phyloP scores from a whole-genome alignment of 2,113 vertebrate genomes.

The Chlorodrepanis virens region DNA sequence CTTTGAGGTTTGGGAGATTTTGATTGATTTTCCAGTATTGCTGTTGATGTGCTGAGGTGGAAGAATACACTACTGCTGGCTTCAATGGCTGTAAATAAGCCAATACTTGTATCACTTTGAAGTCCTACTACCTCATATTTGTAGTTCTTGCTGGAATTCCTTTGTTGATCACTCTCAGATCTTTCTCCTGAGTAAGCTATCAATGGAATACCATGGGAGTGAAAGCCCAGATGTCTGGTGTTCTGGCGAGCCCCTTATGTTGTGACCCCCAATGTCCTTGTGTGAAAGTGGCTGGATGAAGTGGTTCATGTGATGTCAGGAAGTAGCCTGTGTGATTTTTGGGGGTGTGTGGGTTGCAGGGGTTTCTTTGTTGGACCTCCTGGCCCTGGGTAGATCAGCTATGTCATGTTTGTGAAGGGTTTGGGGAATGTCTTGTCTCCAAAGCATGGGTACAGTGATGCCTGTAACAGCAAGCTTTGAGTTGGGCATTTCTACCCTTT shows the following conservation, averaged over 20 bases:
- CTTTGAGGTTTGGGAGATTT: neutral
- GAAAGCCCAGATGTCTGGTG: neutral
- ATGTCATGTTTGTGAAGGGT: fast-evolving
- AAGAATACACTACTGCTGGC: neutral
- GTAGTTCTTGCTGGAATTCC: neutral
- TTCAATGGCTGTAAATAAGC: neutral
- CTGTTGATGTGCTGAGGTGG: neutral
- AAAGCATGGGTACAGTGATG: neutral
- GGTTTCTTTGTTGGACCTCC: neutral
- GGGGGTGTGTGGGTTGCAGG: neutral
- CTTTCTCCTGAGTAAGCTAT: neutral
- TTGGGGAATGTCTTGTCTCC: neutral
- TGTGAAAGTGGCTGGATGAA: neutral
- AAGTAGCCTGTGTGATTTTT: neutral
- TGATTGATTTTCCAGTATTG: neutral
- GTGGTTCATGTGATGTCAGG: neutral
- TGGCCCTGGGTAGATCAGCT: neutral
- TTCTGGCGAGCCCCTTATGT: neutral
- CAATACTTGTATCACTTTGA: neutral
- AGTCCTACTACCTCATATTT: neutral
- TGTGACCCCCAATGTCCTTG: neutral
- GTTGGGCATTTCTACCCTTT: neutral
- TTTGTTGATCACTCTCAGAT: neutral
- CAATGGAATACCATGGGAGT: neutral
- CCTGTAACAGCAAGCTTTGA: neutral